Evolutionary conservation across 1,140 invertebrate species (phyloP), one percentile per base, ranked within the genome.

Genomic region (Drosophila arizonae): DNA sequence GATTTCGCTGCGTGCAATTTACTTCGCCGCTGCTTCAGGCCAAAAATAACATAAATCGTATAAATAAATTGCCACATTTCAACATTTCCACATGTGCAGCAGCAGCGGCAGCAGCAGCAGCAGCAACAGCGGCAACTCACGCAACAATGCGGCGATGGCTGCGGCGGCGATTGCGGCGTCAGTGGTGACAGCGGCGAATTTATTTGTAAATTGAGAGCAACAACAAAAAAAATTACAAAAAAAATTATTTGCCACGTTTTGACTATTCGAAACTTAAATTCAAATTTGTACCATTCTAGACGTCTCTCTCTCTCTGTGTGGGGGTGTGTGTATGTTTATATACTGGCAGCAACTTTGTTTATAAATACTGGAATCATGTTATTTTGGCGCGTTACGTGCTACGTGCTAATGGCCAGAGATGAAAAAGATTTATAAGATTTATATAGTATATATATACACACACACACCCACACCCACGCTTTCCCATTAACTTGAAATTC

Each of bases 361-460:
- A 86, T 76, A 82, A 62, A 58, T 64, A 52, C 46, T 30, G 21
- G 17, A 30, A 30, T 48, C 54, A 46, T 74, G 58, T 70, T 68
- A 24, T 72, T 76, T 76, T 70, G 72, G 72, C 72, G 55, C 46
- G 48, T 41, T 81, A 77, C 80, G 76, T 85, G 81, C 81, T 66
- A 77, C 64, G 66, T 67, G 71, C 52, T 65, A 65, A 70, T 70
- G 41, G 48, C 55, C 30, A 61, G 62, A 79, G 67, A 76, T 75
- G 76, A 76, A 86, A 72, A 52, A 73, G 82, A 86, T 86, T 87
- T 87, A 86, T 48, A 79, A 73, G 81, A 86, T 86, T 87, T 87
- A 87, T 48, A 76, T 63, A 61, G 87, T 48, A 79, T 68, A 57
- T 58, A 45, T 3, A 63, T 33, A 46, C 17, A 46, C 39, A 55